Base-by-base conservation (phyloP, 1,140 invertebrate species). In the Aplysia californica region DNA sequence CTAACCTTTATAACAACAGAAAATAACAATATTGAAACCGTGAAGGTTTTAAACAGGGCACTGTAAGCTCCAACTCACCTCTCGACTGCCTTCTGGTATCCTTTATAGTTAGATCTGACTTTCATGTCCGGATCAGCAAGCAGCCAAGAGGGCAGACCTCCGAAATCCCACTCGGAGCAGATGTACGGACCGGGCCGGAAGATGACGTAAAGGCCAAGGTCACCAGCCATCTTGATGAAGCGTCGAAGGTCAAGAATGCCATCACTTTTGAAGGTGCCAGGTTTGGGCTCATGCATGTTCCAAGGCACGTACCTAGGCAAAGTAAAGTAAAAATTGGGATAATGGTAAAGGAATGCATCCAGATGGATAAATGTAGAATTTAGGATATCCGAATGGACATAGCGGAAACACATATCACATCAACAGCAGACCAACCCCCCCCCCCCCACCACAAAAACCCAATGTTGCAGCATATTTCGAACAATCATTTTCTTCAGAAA, bases 181-280 rank as follows among this genome's bases (percentile, higher is more conserved):
- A 98, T 98, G 82, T 96, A 99, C 0, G 97, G 97, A 0, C 97
- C 97, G 0, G 96, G 95, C 73, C 97, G 91, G 0, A 99, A 89
- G 41, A 98, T 93, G 0, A 98, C 95, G 55, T 95, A 90, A 26
- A 99, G 89, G 76, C 93, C 95, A 84, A 96, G 93, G 82, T 95
- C 92, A 71, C 95, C 91, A 0, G 96, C 96, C 3, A 93, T 23
- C 66, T 84, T 61, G 3, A 88, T 81, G 66, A 83, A 88, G 31
- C 82, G 78, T 86, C 86, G 84, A 0, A 89, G 55, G 77, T 89
- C 80, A 10, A 90, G 78, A 10, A 86, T 86, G 26, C 87, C 88
- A 6, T 83, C 75, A 82, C 91, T 92, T 78, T 91, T 88, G 78
- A 88, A 92, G 65, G 85, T 74, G 4, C 88, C 90, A 44, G 82